These are phyloP conservation scores for silkworm (Bombyx mori) DNA, from an alignment of 1,140 invertebrate species.

Conservation along the genomic window ASM3026992v2 NC_085111.1:5520001-5520500, in stretches of 20 bases:
- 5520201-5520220: conserved; percentile 53
- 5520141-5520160: no score
- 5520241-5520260: conserved; percentile 52
- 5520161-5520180: no score
- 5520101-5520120: neutral
- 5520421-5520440: conserved; percentile 35
- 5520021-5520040: conserved; percentile 41
- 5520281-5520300: conserved; percentile 28
- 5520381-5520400: conserved; percentile 41
- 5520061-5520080: no score
- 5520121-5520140: neutral
- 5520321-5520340: conserved; percentile 67
- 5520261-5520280: conserved; percentile 39
- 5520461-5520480: no score
- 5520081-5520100: conserved; percentile 1
- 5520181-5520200: conserved; percentile 45
- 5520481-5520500: no score
- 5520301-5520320: conserved; percentile 47
- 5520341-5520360: conserved; percentile 27
- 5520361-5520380: conserved; percentile 32
- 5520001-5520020: conserved; percentile 38
- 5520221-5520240: conserved; percentile 50
- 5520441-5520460: conserved; percentile 1
- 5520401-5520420: conserved; percentile 50
- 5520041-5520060: conserved; percentile 3